Conservation (phyloP, 2,888 invertebrate genomes). For the Fragum fragum region DNA sequence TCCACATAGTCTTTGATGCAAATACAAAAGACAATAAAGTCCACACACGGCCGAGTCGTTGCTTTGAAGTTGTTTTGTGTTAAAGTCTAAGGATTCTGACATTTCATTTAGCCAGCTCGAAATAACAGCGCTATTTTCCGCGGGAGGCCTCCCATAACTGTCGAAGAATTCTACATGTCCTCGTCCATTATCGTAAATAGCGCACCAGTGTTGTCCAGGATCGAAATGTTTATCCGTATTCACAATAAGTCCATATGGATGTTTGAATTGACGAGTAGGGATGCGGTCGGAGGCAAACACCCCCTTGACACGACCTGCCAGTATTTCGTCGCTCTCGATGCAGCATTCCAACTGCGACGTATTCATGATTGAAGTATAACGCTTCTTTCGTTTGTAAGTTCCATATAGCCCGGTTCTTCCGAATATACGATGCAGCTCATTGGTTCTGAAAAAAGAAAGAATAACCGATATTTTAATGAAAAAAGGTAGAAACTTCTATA, state of each 20-base stretch:
- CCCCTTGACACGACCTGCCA: conserved; percentile 19
- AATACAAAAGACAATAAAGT: conserved; percentile 32
- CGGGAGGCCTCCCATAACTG: conserved; percentile 30
- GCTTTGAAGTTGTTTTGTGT: conserved; percentile 12
- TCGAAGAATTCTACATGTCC: conserved; percentile 36
- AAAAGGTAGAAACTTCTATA: no score
- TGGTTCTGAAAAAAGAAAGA: conserved; percentile 43
- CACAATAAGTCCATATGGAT: conserved; percentile 34
- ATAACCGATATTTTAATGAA: background rate
- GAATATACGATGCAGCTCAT: conserved; percentile 55
- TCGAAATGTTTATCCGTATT: conserved; percentile 31
- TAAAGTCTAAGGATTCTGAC: background rate
- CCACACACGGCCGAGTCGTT: conserved; percentile 26
- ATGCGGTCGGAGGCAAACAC: conserved; percentile 34
- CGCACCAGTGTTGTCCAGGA: conserved; percentile 43
- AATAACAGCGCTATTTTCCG: conserved; percentile 20
- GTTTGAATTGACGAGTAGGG: background rate
- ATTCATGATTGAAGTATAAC: conserved; percentile 38
- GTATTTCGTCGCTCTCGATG: conserved; percentile 34
- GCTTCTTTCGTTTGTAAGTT: conserved; percentile 33
- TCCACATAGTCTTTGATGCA: background rate
- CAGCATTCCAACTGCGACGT: conserved; percentile 43
- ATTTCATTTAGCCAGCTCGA: conserved; percentile 5
- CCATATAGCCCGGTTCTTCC: conserved; percentile 36
- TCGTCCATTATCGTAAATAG: conserved; percentile 25